Evolutionary conservation across 2,888 invertebrate species (phyloP).

Genomic region (Eristalis pertinax): DNA sequence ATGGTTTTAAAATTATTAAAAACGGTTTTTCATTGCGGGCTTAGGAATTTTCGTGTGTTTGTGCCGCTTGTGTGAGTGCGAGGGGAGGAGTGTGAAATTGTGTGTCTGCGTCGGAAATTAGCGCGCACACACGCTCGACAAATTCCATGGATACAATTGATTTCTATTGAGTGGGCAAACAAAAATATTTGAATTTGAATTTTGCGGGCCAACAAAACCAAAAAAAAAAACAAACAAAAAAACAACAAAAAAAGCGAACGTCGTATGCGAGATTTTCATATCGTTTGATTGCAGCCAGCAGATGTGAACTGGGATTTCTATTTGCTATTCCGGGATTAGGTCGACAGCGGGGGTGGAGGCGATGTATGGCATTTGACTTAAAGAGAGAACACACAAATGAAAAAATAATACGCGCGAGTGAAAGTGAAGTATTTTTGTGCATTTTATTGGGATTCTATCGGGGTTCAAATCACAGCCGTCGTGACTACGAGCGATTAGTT

Average conservation of each 20-base stretch:
- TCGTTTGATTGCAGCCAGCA: neutral
- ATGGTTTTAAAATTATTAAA: slow-evolving; percentile 60
- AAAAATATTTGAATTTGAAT: neutral
- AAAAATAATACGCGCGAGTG: neutral
- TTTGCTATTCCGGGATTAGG: neutral
- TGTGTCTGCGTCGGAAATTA: slow-evolving; percentile 24
- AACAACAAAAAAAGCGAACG: neutral
- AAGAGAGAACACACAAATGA: neutral
- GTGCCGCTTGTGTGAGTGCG: neutral
- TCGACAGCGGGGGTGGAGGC: too few relatives aligned
- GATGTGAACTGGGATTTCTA: neutral
- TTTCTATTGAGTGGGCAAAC: slow-evolving; percentile 17
- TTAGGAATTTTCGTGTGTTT: neutral
- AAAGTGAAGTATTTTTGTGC: neutral
- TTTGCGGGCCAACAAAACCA: neutral
- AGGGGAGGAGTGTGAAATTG: neutral
- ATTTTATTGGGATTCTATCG: neutral
- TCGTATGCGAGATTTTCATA: neutral
- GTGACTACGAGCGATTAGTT: too few relatives aligned
- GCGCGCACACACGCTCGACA: slow-evolving; percentile 1
- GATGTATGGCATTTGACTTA: neutral
- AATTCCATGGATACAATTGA: slow-evolving; percentile 32
- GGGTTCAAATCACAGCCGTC: neutral
- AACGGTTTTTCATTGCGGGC: neutral
- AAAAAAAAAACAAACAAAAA: neutral